Percentiles rank a stretch among this genome's conserved stretches.
phyloP scores from a whole-genome alignment of 53 echinoderm and acorn worm genomes.

The Luidia sarsii region DNA sequence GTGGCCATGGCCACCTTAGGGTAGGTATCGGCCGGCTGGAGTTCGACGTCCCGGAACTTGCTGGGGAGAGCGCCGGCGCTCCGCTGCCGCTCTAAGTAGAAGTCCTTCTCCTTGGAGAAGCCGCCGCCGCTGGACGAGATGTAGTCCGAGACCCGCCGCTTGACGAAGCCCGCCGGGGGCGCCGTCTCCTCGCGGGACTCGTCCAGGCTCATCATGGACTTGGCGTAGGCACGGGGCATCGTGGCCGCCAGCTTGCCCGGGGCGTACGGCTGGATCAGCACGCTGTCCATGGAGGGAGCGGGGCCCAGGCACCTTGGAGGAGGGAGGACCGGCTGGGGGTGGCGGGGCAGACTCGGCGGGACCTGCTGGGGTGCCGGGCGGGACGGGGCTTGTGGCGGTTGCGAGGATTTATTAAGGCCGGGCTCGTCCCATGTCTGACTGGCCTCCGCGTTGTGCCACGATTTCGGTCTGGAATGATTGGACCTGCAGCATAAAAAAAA shows the following conservation, averaged over 20 bases:
- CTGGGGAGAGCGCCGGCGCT: slow-evolving; percentile 41
- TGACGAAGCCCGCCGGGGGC: slow-evolving; percentile 58
- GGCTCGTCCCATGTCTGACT: slow-evolving; percentile 42
- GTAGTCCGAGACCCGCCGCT: slow-evolving; percentile 48
- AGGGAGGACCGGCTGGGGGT: slow-evolving; percentile 1
- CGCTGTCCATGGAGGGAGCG: slow-evolving; percentile 47
- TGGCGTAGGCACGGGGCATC: slow-evolving; percentile 20
- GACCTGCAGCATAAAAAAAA: slow-evolving; percentile 52
- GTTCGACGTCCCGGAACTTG: slow-evolving; percentile 53
- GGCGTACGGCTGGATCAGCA: slow-evolving; percentile 1
- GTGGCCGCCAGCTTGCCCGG: no score
- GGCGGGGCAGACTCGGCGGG: slow-evolving; percentile 19
- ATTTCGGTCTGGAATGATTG: slow-evolving; percentile 71
- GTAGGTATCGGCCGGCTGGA: slow-evolving; percentile 79
- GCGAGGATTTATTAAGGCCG: not conserved
- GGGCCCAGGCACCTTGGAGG: not conserved
- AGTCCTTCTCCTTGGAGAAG: slow-evolving; percentile 12
- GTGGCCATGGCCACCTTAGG: slow-evolving; percentile 80
- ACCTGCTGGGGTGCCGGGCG: not conserved
- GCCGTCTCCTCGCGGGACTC: slow-evolving; percentile 24
- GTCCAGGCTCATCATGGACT: slow-evolving; percentile 58
- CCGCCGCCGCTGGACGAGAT: slow-evolving; percentile 29
- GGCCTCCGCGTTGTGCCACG: slow-evolving; percentile 79
- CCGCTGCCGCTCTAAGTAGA: slow-evolving; percentile 17
- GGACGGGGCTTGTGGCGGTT: slow-evolving; percentile 16